phyloP scores from a whole-genome alignment of 2,888 invertebrate species.

The Teleogryllus oceanicus region DNA sequence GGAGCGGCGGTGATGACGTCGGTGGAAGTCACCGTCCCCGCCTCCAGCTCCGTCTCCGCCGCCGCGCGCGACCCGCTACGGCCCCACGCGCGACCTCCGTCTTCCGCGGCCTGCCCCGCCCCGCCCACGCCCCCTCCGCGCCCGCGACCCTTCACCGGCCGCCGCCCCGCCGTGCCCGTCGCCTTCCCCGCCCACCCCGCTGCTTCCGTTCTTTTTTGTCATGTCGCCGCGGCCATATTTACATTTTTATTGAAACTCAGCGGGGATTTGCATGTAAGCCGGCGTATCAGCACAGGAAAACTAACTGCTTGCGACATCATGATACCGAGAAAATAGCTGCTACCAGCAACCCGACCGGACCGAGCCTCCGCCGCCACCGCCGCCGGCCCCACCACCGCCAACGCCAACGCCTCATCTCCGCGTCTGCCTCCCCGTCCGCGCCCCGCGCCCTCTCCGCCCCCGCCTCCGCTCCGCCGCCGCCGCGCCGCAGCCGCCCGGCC shows the following conservation, averaged over 20 bases:
- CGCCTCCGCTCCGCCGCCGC: neutral
- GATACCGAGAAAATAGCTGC: conserved; percentile 31
- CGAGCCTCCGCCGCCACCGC: neutral
- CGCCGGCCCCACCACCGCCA: conserved; percentile 11
- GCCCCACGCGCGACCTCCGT: conserved; percentile 41
- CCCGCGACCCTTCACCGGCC: neutral
- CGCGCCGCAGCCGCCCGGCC: neutral
- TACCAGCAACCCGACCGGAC: conserved; percentile 24
- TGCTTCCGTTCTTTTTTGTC: conserved; percentile 28
- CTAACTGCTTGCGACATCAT: conserved; percentile 28
- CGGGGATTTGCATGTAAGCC: conserved; percentile 39
- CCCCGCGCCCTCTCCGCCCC: conserved; percentile 22
- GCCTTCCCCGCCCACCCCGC: neutral
- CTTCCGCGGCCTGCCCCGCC: conserved; percentile 42
- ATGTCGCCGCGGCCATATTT: conserved; percentile 46
- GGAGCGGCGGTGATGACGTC: neutral
- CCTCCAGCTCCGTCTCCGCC: neutral
- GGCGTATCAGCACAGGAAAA: conserved; percentile 21
- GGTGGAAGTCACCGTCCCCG: neutral
- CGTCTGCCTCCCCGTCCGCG: conserved; percentile 20
- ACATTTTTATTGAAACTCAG: conserved; percentile 50
- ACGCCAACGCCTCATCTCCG: neutral
- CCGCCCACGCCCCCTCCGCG: neutral
- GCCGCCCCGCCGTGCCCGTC: neutral
- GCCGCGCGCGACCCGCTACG: conserved; percentile 38